Evolutionary conservation across 2,797 vertebrate species (phyloP).

Genomic region (Aeoliscus strigatus): DNA sequence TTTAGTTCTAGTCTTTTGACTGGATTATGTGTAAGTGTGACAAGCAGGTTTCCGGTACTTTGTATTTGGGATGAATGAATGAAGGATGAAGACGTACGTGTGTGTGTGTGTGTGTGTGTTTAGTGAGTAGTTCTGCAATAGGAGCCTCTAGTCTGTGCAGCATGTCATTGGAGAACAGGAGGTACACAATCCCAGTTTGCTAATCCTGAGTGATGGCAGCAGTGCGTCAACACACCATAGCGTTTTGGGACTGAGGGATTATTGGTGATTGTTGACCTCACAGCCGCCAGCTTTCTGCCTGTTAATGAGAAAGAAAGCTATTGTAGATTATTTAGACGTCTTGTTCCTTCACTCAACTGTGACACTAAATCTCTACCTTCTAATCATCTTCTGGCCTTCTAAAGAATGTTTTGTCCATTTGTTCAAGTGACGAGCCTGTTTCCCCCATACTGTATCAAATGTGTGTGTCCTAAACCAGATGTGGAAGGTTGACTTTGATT

Average conservation of each 20-base stretch:
- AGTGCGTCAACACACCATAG: slow-evolving; percentile 30
- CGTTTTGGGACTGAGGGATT: slow-evolving; percentile 14
- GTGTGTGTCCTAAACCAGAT: slow-evolving; percentile 15
- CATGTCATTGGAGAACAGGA: slow-evolving; percentile 34
- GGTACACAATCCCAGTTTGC: slow-evolving; percentile 64
- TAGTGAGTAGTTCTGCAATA: slow-evolving; percentile 16
- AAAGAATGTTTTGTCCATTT: slow-evolving; percentile 33
- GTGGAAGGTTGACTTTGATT: slow-evolving; percentile 2
- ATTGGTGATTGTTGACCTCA: slow-evolving; percentile 20
- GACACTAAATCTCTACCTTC: slow-evolving; percentile 8
- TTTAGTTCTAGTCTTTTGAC: slow-evolving; percentile 12
- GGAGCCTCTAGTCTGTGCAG: slow-evolving; percentile 19
- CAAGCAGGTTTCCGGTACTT: background rate
- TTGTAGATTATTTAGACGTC: slow-evolving; percentile 2
- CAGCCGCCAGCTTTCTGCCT: slow-evolving; percentile 3
- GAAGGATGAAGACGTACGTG: too few relatives aligned
- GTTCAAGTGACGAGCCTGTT: slow-evolving; percentile 30
- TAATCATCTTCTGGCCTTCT: slow-evolving; percentile 22
- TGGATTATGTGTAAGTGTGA: slow-evolving; percentile 31
- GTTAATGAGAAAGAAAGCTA: background rate
- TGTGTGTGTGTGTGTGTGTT: slow-evolving; percentile 18
- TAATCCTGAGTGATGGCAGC: slow-evolving; percentile 67
- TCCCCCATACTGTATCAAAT: slow-evolving; percentile 9
- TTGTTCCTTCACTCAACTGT: slow-evolving; percentile 4
- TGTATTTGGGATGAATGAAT: slow-evolving; percentile 2